Evolutionary conservation across 1,140 invertebrate species (phyloP), one percentile per base, ranked within the genome.

Genomic region (Schlechtendalia chinensis): DNA sequence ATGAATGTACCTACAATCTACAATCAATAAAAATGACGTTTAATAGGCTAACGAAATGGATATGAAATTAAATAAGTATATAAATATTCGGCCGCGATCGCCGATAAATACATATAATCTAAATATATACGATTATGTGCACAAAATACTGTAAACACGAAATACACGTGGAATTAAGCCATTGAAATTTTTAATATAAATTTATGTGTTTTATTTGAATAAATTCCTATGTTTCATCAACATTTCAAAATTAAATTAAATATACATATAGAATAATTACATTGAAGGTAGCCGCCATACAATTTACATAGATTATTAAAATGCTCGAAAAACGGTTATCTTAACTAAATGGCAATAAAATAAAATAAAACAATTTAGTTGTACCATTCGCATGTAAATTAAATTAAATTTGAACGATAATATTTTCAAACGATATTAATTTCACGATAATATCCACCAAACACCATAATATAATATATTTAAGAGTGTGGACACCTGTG

Each of bases 391-490:
- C 63, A 4, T 39, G 32, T 39, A 67, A 45, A n/a, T 63, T 45
- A 65, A n/a, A 12, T 67, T 39, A 14, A 16, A 45, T 45, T 67
- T 67, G 32, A 67, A 19, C 63, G 32, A 67, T 67, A 67, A 22
- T 32, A 67, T 67, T 22, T 19, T 67, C 19, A 39, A 39, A 39
- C 4, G 19, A 22, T 67, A 45, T 45, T 12, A 45, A 67, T 19
- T 67, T 67, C 14, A 39, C 11, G 29, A 67, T 39, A 39, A 67
- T 67, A 39, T 45, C 32, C 11, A 45, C 11, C 47, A 1, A 50
- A 50, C n/a, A 39, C 63, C n/a, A 39, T 67, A 45, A 39, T 67
- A 67, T 67, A 67, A n/a, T n/a, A 65, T 67, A n/a, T 29, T 67
- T 67, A 67, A 67, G 32, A 22, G 11, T 67, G n/a, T 45, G 63